Evolutionary conservation across 1,140 invertebrate species (phyloP).

Genomic region (Cydia splendana): DNA sequence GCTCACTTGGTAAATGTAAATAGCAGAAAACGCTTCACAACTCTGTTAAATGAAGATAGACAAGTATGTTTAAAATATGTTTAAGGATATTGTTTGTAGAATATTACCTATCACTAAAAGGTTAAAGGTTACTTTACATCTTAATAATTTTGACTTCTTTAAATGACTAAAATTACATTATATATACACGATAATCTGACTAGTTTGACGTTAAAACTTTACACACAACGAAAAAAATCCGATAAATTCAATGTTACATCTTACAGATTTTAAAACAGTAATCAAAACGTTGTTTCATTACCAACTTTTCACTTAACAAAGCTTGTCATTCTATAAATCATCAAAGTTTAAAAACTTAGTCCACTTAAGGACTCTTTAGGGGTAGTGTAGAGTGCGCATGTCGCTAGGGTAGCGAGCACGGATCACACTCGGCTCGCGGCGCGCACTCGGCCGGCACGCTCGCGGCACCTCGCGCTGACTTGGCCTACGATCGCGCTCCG

Average conservation of each 20-base stretch:
- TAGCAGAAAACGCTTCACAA: too few species aligned
- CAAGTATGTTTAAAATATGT: too few species aligned
- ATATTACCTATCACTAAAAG: too few species aligned
- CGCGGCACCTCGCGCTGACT: constrained; percentile 41
- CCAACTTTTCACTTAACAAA: constrained; percentile 70
- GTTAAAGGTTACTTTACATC: too few species aligned
- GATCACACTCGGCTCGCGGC: constrained; percentile 64
- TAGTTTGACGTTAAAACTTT: too few species aligned
- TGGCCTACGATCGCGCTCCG: constrained; percentile 57
- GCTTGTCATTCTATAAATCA: constrained; percentile 72
- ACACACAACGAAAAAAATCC: too few species aligned
- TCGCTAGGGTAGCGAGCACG: constrained; percentile 67
- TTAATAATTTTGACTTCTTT: too few species aligned
- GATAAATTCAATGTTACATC: neutral
- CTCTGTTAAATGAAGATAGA: too few species aligned
- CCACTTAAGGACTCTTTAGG: constrained; percentile 73
- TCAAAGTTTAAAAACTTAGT: constrained; percentile 78
- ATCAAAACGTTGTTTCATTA: constrained; percentile 27
- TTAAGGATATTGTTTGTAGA: too few species aligned
- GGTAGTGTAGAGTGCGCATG: constrained; percentile 67
- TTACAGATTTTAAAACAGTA: neutral
- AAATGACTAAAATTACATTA: too few species aligned
- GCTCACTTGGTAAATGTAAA: too few species aligned
- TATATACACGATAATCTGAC: too few species aligned
- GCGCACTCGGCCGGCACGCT: constrained; percentile 47